phyloP scores from a whole-genome alignment of 35 echinoderm and acorn worm genomes.

The Apostichopus japonicus region DNA sequence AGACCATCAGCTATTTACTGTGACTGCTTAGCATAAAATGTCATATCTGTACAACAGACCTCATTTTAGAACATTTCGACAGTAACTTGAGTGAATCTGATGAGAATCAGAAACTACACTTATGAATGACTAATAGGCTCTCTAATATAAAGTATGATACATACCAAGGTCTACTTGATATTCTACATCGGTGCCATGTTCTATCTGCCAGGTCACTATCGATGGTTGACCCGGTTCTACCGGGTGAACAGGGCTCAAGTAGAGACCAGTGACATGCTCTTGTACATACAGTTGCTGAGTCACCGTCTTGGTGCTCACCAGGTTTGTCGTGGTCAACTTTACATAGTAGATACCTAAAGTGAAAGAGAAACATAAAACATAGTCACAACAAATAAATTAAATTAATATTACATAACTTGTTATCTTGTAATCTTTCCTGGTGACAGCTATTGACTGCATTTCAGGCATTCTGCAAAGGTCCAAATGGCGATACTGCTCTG shows the following conservation, averaged over 20 bases:
- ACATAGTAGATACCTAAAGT: conserved; percentile 66
- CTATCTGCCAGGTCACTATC: conserved; percentile 62
- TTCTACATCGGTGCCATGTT: conserved; percentile 67
- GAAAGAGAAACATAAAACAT: background rate
- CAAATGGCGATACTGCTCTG: too few relatives aligned
- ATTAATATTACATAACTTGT: background rate
- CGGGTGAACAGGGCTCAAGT: conserved; percentile 44
- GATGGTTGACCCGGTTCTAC: conserved; percentile 50
- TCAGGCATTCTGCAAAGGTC: too few relatives aligned
- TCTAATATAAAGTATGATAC: too few relatives aligned
- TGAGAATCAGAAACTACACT: too few relatives aligned
- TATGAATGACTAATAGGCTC: too few relatives aligned
- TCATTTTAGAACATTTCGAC: too few relatives aligned
- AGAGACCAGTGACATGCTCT: conserved; percentile 60
- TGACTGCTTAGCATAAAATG: too few relatives aligned
- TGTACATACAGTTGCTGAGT: conserved; percentile 72
- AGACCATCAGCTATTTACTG: too few relatives aligned
- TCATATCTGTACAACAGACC: too few relatives aligned
- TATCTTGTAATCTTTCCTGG: background rate
- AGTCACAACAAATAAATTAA: background rate
- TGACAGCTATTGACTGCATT: background rate
- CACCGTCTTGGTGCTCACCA: conserved; percentile 48
- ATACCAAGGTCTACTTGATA: conserved; percentile 61
- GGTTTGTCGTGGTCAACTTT: conserved; percentile 56
- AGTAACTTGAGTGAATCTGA: too few relatives aligned